phyloP scores from a whole-genome alignment of 2,888 invertebrate species.

The Andrena praecox region DNA sequence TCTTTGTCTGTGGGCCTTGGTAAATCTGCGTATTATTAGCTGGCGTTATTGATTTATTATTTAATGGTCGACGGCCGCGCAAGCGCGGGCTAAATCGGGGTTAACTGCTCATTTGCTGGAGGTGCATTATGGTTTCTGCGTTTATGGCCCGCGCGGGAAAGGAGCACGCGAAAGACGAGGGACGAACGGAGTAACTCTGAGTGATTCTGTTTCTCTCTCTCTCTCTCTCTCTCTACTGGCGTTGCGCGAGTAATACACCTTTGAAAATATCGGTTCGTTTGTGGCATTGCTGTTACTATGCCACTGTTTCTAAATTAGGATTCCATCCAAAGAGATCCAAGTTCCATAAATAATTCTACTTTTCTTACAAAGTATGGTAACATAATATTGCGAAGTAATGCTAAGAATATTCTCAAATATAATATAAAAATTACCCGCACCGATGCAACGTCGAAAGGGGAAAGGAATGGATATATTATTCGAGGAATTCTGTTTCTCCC shows the following conservation, averaged over 20 bases:
- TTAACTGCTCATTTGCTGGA: conserved; percentile 79
- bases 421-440: background rate
- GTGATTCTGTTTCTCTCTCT: conserved; percentile 2
- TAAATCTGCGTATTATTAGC: conserved; percentile 74
- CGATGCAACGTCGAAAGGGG: too few species aligned
- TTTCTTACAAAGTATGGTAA: background rate
- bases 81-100: conserved; percentile 78
- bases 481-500: background rate
- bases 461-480: background rate
- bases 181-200: conserved; percentile 31
- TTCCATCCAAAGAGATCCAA: background rate
- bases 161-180: conserved; percentile 36
- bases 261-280: background rate
- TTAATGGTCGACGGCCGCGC: conserved; percentile 72
- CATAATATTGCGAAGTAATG: background rate
- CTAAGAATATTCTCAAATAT: background rate
- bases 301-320: background rate
- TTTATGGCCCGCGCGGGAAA: conserved; percentile 56
- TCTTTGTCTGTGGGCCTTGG: conserved; percentile 58
- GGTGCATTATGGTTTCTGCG: conserved; percentile 70
- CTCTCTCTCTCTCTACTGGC: background rate
- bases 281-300: background rate
- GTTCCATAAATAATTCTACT: background rate
- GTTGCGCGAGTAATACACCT: conserved; percentile 19
- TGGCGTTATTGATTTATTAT: conserved; percentile 79